Percentiles rank a stretch among this genome's conserved stretches.
Evolutionary conservation across 2,797 vertebrate genomes (phyloP).

Genomic region (Buceros bicornis): DNA sequence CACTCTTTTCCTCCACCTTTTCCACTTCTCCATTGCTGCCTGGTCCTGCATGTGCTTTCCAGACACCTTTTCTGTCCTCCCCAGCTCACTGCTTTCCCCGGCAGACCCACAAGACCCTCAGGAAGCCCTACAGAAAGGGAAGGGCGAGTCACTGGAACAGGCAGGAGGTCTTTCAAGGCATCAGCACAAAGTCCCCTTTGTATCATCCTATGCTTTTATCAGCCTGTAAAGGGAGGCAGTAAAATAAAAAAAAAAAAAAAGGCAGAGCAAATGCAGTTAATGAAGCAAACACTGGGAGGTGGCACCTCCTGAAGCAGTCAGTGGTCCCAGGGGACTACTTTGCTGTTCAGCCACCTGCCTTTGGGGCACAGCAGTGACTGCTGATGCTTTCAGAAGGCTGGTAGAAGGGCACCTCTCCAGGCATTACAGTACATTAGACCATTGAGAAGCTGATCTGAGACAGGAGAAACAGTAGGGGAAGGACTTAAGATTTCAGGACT

Average conservation of each 20-base stretch:
- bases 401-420: neutral
- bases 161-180: neutral
- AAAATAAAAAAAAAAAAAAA: neutral
- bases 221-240: neutral
- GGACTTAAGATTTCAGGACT: neutral
- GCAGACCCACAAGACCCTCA: neutral
- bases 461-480: neutral
- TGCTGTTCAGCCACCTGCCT: neutral
- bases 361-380: neutral
- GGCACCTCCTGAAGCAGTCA: neutral
- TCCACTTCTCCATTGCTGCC: neutral
- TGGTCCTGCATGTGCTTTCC: neutral
- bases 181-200: neutral
- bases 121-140: neutral
- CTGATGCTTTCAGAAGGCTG: neutral
- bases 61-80: neutral
- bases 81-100: neutral
- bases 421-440: neutral
- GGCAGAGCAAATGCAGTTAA: neutral
- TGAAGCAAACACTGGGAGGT: neutral
- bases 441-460: neutral
- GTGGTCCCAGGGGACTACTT: neutral
- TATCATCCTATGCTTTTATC: neutral
- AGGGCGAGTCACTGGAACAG: neutral
- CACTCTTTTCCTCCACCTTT: neutral